phyloP scores from a whole-genome alignment of 2,113 vertebrate species.

The Struthio camelus region DNA sequence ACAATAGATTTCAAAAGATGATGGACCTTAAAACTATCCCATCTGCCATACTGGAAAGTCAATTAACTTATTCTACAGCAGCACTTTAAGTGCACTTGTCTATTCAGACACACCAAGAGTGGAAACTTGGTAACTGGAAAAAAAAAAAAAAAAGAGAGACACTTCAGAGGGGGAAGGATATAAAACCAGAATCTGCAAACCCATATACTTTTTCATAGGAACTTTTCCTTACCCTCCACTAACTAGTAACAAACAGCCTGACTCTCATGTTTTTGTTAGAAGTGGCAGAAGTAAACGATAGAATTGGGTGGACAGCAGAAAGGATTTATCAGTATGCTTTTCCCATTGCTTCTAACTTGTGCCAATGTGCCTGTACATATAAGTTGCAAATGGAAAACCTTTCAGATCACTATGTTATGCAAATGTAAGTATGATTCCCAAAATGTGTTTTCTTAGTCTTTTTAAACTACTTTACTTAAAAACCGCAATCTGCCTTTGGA shows the following conservation, averaged over 20 bases:
- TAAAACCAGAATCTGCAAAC: background rate
- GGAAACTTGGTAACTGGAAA: background rate
- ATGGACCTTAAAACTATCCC: background rate
- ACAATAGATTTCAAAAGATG: background rate
- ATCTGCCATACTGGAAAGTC: background rate
- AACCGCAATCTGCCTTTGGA: background rate
- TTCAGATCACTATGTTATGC: background rate
- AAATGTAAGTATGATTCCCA: background rate
- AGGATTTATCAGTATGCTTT: background rate
- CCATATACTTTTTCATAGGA: background rate
- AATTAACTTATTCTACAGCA: background rate
- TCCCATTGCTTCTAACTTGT: background rate
- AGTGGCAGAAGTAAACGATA: background rate
- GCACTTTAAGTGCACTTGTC: background rate
- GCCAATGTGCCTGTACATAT: background rate
- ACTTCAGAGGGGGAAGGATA: background rate
- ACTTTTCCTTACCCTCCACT: background rate
- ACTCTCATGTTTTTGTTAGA: background rate
- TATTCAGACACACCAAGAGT: background rate
- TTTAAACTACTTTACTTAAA: background rate
- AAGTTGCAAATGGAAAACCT: background rate
- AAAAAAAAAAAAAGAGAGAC: no score
- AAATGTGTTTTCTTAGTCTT: background rate
- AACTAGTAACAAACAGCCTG: background rate
- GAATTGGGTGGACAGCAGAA: background rate